Base-by-base conservation (phyloP, 2,797 vertebrate genomes). In the Thripadectes ignobilis region DNA sequence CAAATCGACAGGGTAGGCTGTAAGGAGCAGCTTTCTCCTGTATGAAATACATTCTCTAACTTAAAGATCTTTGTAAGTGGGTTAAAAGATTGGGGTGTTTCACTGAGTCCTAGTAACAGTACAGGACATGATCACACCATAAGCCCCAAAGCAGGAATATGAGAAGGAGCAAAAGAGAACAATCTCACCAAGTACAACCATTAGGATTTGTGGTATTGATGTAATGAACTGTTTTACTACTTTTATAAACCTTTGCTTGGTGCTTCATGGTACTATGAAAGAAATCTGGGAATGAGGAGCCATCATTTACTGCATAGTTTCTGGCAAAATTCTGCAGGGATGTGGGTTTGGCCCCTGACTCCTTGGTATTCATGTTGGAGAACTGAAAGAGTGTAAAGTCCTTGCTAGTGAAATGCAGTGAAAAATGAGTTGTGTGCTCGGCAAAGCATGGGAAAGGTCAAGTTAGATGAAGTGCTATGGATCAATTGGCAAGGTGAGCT, bases 391-490 rank as follows among this genome's bases (percentile, higher is more conserved):
- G 8, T 36, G 36, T 34, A 7, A 91, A 83, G 6, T n/a, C 15
- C 43, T 26, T 7, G 10, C 54, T 29, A 71, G 63, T 38, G 72
- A 91, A 91, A 89, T 19, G 14, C 57, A 69, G 36, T 69, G 76
- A 92, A 85, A 93, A 95, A 94, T 43, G 55, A 89, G 38, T 23
- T 38, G 55, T 69, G 79, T 73, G 83, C 61, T 88, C 78, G 88
- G 46, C 54, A 62, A 93, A 43, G 65, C 41, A 36, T 10, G 65
- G 54, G 72, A 91, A 94, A 92, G 74, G 69, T 84, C 88, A 89
- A 71, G 62, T 88, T 83, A 85, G 72, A 80, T 0, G 0, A 54
- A 65, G 29, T 15, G 29, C 62, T 66, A 69, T 38, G 62, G 72
- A 86, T 86, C 46, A 88, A 1, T 3, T 93, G 75, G 58, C 34